Conservation (phyloP, 2,888 invertebrate species). For the Aradus depressus region DNA sequence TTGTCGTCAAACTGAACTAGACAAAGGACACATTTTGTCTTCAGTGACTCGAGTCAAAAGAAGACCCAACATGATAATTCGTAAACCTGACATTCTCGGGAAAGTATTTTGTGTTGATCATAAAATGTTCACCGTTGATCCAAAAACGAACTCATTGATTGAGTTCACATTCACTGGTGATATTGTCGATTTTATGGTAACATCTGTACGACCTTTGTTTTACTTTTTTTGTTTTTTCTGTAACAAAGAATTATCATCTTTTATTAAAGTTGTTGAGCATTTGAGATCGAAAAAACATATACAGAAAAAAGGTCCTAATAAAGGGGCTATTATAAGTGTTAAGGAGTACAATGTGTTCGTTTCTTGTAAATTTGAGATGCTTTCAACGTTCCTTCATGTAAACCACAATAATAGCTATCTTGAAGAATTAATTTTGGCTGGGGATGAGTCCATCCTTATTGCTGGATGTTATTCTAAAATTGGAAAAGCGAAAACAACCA, state of each 20-base stretch:
- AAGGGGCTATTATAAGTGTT: neutral
- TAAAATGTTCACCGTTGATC: neutral
- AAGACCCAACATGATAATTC: neutral
- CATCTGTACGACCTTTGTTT: slow-evolving; percentile 1
- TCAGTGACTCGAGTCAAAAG: neutral
- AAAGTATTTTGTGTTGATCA: neutral
- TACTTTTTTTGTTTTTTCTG: slow-evolving; percentile 5
- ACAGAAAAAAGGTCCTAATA: neutral
- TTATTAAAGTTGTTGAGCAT: slow-evolving; percentile 1
- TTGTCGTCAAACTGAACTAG: neutral
- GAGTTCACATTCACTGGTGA: neutral
- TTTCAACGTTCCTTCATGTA: slow-evolving; percentile 2
- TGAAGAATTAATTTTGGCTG: slow-evolving; percentile 8
- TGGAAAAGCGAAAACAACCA: neutral
- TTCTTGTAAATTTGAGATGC: neutral
- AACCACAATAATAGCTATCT: slow-evolving; percentile 3
- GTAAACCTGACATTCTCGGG: neutral
- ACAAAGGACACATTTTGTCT: neutral
- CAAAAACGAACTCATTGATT: neutral
- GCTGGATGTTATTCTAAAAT: neutral
- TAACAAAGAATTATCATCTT: neutral
- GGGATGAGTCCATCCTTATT: neutral
- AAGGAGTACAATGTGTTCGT: slow-evolving; percentile 8
- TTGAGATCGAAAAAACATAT: neutral
- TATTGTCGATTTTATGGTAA: slow-evolving; percentile 3